Conservation (phyloP, 2,888 invertebrate genomes). For the Drosophila vallismaia region DNA sequence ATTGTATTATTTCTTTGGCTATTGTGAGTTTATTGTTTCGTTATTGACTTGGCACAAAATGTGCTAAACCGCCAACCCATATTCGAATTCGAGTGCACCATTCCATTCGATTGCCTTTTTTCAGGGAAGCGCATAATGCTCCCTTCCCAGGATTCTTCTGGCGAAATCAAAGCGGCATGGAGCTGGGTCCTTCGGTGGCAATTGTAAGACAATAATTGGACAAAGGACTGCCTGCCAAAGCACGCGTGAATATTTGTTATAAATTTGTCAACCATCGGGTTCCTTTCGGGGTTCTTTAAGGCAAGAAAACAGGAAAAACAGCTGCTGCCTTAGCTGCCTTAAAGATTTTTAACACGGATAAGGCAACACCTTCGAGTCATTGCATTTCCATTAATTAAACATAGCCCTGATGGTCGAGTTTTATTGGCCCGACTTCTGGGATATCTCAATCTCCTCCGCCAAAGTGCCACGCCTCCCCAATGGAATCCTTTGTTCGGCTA, state of each 20-base stretch:
- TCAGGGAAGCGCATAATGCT: conserved; percentile 65
- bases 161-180: conserved; percentile 56
- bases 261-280: conserved; percentile 70
- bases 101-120: conserved; percentile 46
- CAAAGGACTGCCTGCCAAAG: conserved; percentile 72
- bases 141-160: conserved; percentile 45
- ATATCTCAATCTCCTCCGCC: conserved; percentile 35
- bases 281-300: conserved; percentile 5
- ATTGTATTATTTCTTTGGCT: conserved; percentile 44
- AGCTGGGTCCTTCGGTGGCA: conserved; percentile 56
- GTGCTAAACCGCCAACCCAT: conserved; percentile 63
- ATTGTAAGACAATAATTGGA: conserved; percentile 75
- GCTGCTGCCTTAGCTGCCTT: conserved; percentile 42
- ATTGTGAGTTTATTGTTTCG: conserved; percentile 43
- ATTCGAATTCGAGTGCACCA: background rate
- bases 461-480: conserved; percentile 25
- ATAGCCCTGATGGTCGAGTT: conserved; percentile 46
- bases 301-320: conserved; percentile 18
- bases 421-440: conserved; percentile 60
- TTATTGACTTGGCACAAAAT: conserved; percentile 58
- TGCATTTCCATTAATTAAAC: conserved; percentile 77
- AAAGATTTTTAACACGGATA: conserved; percentile 62
- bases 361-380: conserved; percentile 60
- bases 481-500: conserved; percentile 62
- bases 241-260: conserved; percentile 81